Evolutionary conservation across 64 coral and sea anemone genomes (phyloP).

Genomic region (Cladopsammia gracilis): DNA sequence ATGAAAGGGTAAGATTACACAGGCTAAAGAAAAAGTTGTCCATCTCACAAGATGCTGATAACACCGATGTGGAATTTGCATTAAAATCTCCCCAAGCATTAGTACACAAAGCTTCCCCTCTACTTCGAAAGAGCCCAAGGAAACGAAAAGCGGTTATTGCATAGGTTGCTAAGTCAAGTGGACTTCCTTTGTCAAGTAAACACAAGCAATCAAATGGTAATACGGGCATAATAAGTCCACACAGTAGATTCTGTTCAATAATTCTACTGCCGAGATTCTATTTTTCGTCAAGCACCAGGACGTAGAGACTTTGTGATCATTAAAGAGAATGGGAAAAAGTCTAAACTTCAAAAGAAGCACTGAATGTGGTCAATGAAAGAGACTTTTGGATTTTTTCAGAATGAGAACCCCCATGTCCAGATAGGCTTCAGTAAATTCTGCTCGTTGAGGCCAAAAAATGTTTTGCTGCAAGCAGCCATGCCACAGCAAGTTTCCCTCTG

Average conservation of each 20-base stretch:
- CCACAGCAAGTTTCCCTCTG: constrained; percentile 65
- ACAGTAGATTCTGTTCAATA: constrained; percentile 33
- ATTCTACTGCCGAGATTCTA: constrained; percentile 67
- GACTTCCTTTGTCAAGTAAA: constrained; percentile 21
- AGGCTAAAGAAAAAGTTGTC: constrained; percentile 29
- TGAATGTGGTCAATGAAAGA: constrained; percentile 76
- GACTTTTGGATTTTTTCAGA: constrained; percentile 70
- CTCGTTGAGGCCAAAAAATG: constrained; percentile 67
- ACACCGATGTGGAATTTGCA: constrained; percentile 1
- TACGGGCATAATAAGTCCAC: constrained; percentile 27
- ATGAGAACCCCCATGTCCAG: constrained; percentile 67
- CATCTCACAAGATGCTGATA: no score
- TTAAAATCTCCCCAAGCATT: constrained; percentile 19
- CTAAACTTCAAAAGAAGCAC: constrained; percentile 66
- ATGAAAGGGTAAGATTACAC: constrained; percentile 26
- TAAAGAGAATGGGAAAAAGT: constrained; percentile 28
- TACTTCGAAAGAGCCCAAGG: constrained; percentile 7
- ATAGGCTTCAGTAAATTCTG: constrained; percentile 79
- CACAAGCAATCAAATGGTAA: constrained; percentile 28
- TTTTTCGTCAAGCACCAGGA: constrained; percentile 74
- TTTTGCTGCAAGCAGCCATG: constrained; percentile 63
- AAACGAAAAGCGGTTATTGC: constrained; percentile 8
- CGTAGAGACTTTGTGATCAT: constrained; percentile 58
- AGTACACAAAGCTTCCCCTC: background rate
- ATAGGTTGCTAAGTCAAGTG: constrained; percentile 43